Percentiles rank a stretch among this genome's conserved stretches.
Evolutionary conservation across 2,113 vertebrate species (phyloP).

Genomic region (Hystrix brachyura): DNA sequence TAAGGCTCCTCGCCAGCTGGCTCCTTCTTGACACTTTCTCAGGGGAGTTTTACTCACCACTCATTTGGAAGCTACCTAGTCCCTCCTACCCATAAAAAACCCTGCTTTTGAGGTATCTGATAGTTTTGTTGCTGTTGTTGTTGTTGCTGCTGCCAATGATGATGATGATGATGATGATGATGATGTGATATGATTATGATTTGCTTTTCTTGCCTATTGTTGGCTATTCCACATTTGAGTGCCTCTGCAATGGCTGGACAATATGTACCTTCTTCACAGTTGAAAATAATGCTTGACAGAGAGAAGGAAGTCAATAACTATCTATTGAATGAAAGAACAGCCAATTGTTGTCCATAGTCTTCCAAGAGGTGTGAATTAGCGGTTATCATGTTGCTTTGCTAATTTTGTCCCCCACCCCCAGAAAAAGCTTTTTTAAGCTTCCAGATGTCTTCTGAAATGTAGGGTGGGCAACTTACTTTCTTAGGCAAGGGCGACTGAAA

Average conservation of each 20-base stretch:
- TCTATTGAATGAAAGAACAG: not conserved
- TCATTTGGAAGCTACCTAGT: not conserved
- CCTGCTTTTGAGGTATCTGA: not conserved
- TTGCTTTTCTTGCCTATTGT: not conserved
- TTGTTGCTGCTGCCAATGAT: not conserved
- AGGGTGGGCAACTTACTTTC: constrained; percentile 26
- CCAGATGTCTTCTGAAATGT: not conserved
- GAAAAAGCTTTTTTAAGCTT: not conserved
- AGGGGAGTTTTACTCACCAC: not conserved
- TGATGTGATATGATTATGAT: not conserved
- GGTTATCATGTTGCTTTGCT: not conserved
- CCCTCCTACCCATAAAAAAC: not conserved
- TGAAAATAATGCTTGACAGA: not conserved
- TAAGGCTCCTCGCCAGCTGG: not conserved
- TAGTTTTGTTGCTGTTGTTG: not conserved
- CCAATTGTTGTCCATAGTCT: not conserved
- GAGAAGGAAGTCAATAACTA: not conserved
- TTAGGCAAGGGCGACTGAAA: constrained; percentile 7
- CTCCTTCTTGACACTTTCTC: not conserved
- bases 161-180: too few species aligned
- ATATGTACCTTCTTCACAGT: not conserved
- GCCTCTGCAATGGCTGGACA: not conserved
- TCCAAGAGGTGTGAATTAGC: not conserved
- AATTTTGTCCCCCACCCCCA: not conserved
- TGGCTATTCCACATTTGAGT: not conserved